These are phyloP conservation scores for Samia ricini DNA, from an alignment of 1,140 invertebrate species.

Conservation along the genomic window DNA sequence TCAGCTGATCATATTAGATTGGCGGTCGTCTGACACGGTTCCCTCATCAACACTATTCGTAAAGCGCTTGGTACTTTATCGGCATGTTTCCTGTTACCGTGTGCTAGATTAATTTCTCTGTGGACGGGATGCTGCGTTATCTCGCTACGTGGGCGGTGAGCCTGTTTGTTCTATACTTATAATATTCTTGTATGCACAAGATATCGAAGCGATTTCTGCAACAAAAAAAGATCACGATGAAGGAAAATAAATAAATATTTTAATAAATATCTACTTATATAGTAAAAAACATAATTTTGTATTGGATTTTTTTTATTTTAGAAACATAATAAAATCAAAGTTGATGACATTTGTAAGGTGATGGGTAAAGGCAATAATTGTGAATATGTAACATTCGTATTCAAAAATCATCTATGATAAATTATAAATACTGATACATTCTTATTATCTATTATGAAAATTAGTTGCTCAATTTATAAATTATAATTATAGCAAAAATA, in stretches of 20 bases:
- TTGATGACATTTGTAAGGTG: too few relatives aligned
- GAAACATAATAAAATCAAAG: not conserved
- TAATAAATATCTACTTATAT: not conserved
- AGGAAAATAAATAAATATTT: slow-evolving; percentile 36
- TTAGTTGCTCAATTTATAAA: too few relatives aligned
- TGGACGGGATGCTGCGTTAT: slow-evolving; percentile 63
- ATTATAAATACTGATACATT: too few relatives aligned
- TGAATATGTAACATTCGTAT: too few relatives aligned
- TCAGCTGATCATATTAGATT: slow-evolving; percentile 50
- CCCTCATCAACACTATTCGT: slow-evolving; percentile 31
- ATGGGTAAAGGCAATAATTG: too few relatives aligned
- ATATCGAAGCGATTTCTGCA: slow-evolving; percentile 71
- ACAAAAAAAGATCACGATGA: slow-evolving; percentile 57
- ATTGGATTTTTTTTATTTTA: not conserved
- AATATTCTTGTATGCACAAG: slow-evolving; percentile 71
- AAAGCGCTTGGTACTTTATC: slow-evolving; percentile 50
- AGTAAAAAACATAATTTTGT: not conserved
- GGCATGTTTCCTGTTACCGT: slow-evolving; percentile 62
- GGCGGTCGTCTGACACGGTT: slow-evolving; percentile 18
- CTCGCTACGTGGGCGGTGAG: slow-evolving; percentile 55
- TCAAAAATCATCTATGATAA: too few relatives aligned
- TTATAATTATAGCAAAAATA: too few relatives aligned
- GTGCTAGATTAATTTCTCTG: slow-evolving; percentile 69
- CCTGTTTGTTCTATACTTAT: slow-evolving; percentile 65
- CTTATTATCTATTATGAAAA: too few relatives aligned